Base-by-base conservation (phyloP, 2,888 invertebrate species). In the Drosophila atripex region DNA sequence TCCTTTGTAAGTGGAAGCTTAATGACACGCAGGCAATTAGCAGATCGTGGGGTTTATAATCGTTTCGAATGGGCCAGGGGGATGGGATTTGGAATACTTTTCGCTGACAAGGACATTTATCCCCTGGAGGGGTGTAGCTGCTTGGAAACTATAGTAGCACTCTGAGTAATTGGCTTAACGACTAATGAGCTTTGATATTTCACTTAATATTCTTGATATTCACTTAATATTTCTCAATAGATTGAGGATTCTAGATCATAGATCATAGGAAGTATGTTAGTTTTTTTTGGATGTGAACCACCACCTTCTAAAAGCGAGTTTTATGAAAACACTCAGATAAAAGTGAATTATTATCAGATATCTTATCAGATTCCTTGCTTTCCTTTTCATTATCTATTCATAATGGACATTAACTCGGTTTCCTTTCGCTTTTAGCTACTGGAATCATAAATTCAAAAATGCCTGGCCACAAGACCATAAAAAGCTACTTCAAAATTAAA, bases 1-100 rank as follows among this genome's bases (percentile, higher is more conserved):
- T 75, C 76, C 71, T 47, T 75, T 78, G 78, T 84, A 88, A 89
- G 89, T 89, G 84, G 78, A 86, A 79, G 89, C 88, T 88, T 90
- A 90, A 90, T 89, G 90, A 89, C 89, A 87, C 89, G 86, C 78
- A 77, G 73, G 80, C 90, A 90, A 90, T 90, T 90, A 90, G 89
- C 89, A 77, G 80, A 83, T 89, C 88, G 75, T 88, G 80, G 66
- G 72, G 76, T 58, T 72, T 72, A 69, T 78, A 80, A 80, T 79
- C 80, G 84, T 52, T 52, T 8, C 12, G 32, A 47, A 8, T 21
- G 28, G 23, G 9, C 23, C 9, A 11, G 25, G 18, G 45, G 65
- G 25, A 32, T 41, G 58, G 23, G 35, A 18, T 16, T 2, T n/a
- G 6, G 14, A 11, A n/a, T 28, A 28, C 28, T 9, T 28, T 28